These are phyloP conservation scores for Acipenser ruthenus DNA, from an alignment of 2,797 vertebrate genomes.

Conservation along the genomic window DNA sequence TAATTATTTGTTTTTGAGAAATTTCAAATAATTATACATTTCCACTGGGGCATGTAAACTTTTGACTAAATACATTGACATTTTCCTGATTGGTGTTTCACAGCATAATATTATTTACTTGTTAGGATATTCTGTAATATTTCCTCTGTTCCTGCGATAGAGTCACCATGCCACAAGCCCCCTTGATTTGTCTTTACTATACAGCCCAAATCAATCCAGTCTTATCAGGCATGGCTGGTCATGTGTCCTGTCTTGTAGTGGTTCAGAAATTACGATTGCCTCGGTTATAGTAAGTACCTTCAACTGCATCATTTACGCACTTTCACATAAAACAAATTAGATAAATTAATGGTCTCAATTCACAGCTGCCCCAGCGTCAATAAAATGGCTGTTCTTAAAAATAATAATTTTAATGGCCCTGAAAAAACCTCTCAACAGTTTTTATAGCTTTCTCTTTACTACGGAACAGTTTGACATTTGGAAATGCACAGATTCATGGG, in stretches of 20 bases:
- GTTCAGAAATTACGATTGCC: conserved; percentile 10
- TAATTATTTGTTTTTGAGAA: no score
- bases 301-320: conserved; percentile 16
- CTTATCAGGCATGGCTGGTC: conserved; percentile 6
- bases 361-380: conserved; percentile 18
- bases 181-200: no score
- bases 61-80: no score
- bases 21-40: no score
- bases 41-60: no score
- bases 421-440: conserved; percentile 25
- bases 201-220: conserved; percentile 4
- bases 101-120: no score
- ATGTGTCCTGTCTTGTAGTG: conserved; percentile 13
- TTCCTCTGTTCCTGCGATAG: no score
- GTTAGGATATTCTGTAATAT: no score
- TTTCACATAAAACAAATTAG: conserved; percentile 27
- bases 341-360: conserved; percentile 27
- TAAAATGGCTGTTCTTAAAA: conserved; percentile 25
- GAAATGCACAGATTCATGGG: conserved; percentile 17
- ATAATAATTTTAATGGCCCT: conserved; percentile 29
- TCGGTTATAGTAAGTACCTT: conserved; percentile 14
- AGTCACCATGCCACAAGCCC: no score
- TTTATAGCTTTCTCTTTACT: conserved; percentile 17
- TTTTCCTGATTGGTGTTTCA: no score
- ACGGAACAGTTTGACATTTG: conserved; percentile 15